These are phyloP conservation scores for Meteorus colon DNA, from an alignment of 2,888 invertebrate genomes.

Conservation along the genomic window DNA sequence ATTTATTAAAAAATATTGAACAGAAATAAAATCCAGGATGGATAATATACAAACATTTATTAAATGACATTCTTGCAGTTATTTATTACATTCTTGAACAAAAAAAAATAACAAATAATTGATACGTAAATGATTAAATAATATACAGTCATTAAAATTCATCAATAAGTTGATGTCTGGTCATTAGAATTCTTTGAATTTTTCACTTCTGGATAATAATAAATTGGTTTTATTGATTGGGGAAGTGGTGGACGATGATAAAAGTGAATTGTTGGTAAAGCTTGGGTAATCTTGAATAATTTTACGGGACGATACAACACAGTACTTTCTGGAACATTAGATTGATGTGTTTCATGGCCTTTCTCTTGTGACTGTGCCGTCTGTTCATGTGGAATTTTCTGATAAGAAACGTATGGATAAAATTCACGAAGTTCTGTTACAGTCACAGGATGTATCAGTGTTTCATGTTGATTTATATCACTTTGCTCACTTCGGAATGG, in stretches of 20 bases:
- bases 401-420: constrained; percentile 7
- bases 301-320: constrained; percentile 14
- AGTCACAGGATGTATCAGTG: constrained; percentile 1
- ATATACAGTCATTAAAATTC: not conserved
- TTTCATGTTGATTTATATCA: constrained; percentile 11
- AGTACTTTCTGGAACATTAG: not conserved
- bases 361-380: not conserved
- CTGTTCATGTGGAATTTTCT: not conserved
- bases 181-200: constrained; percentile 11
- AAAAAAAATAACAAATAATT: not conserved
- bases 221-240: constrained; percentile 10
- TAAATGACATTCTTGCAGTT: not conserved
- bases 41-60: not conserved
- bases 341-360: constrained; percentile 1
- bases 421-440: constrained; percentile 1
- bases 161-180: constrained; percentile 3
- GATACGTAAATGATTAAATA: not conserved
- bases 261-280: constrained; percentile 32
- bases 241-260: constrained; percentile 13
- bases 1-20: constrained; percentile 1
- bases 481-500: not conserved
- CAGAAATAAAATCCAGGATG: not conserved
- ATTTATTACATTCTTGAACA: not conserved
- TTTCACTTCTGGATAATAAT: constrained; percentile 24
- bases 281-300: constrained; percentile 30